Base-by-base conservation (phyloP, 2,113 vertebrate species). In the Microcebus ravelobensis region DNA sequence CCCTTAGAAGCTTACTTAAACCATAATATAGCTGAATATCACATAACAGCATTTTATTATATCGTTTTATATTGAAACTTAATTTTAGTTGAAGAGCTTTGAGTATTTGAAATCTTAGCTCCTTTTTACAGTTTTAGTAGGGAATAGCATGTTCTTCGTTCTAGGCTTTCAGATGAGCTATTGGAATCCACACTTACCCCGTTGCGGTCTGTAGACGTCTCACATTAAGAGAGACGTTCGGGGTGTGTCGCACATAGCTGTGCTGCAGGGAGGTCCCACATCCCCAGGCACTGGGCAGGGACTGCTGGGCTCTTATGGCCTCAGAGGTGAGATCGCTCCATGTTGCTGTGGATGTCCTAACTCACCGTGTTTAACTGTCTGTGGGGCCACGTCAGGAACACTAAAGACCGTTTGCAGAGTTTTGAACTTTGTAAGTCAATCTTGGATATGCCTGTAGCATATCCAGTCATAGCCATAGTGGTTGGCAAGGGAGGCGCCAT, bases 21-120 rank as follows among this genome's bases (percentile, higher is more conserved):
- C 21, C 0, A 0, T 55, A 29, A 25, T 8, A 14, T 0, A 7
- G 48, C 36, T 27, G 42, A 42, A 18, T 17, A 10, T n/a, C n/a
- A 61, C n/a, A 15, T 50, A 29, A 61, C 50, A 45, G 21, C 70
- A 4, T 39, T 34, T 81, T n/a, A 6, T 39, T 39, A 31, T 5
- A 17, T 48, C 12, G 27, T 61, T 71, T 84, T 63, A 71, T n/a
- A 31, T 42, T 10, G 23, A 31, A 77, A 71, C 31, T 29, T 52
- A 77, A 61, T 70, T 77, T 83, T 42, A 42, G 59, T 77, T 61
- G 3, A 61, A 63, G 6, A 23, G 9, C 71, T 77, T 29, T 89
- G 50, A 61, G 4, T 68, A 5, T 45, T 45, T 14, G 85, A 29
- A 61, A n/a, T 70, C 42, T 5, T 29, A n/a, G 42, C 42, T 29